Base-by-base conservation (phyloP, 2,888 invertebrate genomes). In the Apantesis nais region DNA sequence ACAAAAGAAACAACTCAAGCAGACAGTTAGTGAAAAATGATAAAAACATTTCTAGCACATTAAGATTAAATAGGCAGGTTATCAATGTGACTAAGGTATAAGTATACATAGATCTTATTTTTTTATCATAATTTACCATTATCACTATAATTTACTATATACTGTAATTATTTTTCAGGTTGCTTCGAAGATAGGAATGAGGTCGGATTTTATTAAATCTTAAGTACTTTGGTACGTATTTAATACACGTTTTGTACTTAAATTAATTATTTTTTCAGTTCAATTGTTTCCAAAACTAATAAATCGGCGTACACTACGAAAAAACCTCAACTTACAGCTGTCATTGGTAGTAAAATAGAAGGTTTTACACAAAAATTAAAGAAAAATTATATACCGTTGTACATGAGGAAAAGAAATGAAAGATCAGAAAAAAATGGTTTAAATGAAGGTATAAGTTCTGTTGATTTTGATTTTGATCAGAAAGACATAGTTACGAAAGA, bases 321-420 rank as follows among this genome's bases (percentile, higher is more conserved):
- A 78, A 86, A 82, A 66, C 73, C 82, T 66, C 68, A 78, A 48
- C 77, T 80, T 68, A 72, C 72, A 48, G 41, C 68, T 39, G 52
- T 66, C 41, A 68, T 69, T 70, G 55, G 44, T 19, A 62, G 71
- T 55, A 80, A 81, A 69, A 85, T 85, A 62, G 84, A 85, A 67
- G 78, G 80, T 11, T 78, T 74, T 44, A 61, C 68, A 31, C 75
- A 67, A 39, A 81, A 70, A 67, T 39, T 66, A 16, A 81, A 64
- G 14, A 88, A 88, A 75, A 85, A 79, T 74, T 87, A 89, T 68
- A 80, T 89, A 68, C 89, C 90, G 3, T 69, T 80, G 55, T 88
- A 89, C 74, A 85, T 89, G 66, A 86, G 80, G 72, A 81, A 78
- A 76, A 82, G 76, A 76, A 83, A 78, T 31, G 70, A 72, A 71